Evolutionary conservation across 2,113 vertebrate genomes (phyloP).

Genomic region (Caranx ignobilis): DNA sequence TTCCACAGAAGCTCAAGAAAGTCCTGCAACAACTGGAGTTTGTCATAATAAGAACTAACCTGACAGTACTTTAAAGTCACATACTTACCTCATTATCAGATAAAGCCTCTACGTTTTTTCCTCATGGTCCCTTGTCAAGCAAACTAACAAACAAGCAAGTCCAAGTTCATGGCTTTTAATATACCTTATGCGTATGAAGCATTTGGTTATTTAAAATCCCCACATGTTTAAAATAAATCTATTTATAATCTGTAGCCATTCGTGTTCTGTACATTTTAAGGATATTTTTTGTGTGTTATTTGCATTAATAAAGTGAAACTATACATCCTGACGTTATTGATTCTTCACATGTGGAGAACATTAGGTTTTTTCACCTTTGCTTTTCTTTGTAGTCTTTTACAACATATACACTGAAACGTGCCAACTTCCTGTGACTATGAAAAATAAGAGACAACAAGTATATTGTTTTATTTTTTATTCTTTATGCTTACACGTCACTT

Average conservation of each 20-base stretch:
- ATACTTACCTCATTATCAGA: slow-evolving; percentile 27
- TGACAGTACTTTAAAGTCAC: neutral
- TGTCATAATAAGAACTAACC: neutral
- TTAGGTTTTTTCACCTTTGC: neutral
- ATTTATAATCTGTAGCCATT: slow-evolving; percentile 17
- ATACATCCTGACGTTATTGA: neutral
- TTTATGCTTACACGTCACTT: neutral
- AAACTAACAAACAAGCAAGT: neutral
- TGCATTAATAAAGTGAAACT: slow-evolving; percentile 2
- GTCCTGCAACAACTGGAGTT: slow-evolving; percentile 14
- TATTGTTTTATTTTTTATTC: neutral
- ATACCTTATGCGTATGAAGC: neutral
- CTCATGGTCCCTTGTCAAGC: neutral
- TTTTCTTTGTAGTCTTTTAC: neutral
- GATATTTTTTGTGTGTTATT: slow-evolving; percentile 3
- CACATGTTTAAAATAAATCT: neutral
- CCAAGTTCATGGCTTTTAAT: neutral
- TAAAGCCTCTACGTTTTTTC: neutral
- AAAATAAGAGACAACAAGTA: neutral
- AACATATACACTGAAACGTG: neutral
- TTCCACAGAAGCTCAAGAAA: neutral
- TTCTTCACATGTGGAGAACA: neutral
- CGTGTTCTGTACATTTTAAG: slow-evolving; percentile 13
- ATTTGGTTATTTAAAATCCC: neutral
- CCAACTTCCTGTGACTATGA: neutral